Percentiles rank a stretch among this genome's conserved stretches.
Evolutionary conservation across 2,797 vertebrate species (phyloP).

Genomic region (Carduelis carduelis): DNA sequence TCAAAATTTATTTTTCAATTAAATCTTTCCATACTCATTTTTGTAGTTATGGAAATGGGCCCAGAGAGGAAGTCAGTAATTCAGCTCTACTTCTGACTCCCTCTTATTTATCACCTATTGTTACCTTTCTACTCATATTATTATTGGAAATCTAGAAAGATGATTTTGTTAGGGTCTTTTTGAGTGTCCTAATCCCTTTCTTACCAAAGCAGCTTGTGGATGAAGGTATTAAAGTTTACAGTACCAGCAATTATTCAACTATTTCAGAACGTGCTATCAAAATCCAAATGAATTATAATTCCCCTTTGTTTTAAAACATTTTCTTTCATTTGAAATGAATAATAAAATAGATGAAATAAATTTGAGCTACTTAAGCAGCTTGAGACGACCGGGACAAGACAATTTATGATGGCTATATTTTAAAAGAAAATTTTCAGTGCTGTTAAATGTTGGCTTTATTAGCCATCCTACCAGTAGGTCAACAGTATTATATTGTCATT

Average conservation of each 20-base stretch:
- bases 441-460: constrained; percentile 65
- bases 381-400: constrained; percentile 34
- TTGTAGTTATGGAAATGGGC: not conserved
- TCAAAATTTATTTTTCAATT: not conserved
- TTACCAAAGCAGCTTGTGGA: not conserved
- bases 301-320: not conserved
- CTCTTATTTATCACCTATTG: not conserved
- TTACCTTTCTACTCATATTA: not conserved
- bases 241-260: not conserved
- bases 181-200: not conserved
- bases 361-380: not conserved
- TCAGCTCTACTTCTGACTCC: not conserved
- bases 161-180: not conserved
- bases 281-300: not conserved
- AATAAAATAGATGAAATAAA: not conserved
- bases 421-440: constrained; percentile 36
- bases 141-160: not conserved
- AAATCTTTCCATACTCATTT: not conserved
- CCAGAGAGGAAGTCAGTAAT: not conserved
- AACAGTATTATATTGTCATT: constrained; percentile 75
- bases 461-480: constrained; percentile 75
- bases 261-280: not conserved
- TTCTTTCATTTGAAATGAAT: not conserved
- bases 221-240: not conserved
- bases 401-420: constrained; percentile 32